Evolutionary conservation across 1,140 invertebrate genomes (phyloP).

Genomic region (Conopomorpha cramerella): DNA sequence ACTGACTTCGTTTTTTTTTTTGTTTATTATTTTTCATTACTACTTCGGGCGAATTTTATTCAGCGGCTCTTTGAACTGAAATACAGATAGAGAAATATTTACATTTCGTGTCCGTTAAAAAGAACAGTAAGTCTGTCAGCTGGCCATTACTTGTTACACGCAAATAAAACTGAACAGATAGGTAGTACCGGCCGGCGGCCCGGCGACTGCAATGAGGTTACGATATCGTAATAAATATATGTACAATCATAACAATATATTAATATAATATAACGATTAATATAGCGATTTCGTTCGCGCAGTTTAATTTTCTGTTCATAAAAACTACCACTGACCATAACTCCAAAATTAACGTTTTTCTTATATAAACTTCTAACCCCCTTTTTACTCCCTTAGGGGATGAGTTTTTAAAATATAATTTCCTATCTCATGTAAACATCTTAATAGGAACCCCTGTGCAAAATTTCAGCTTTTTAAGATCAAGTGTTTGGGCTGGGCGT

Average conservation of each 20-base stretch:
- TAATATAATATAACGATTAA: background rate
- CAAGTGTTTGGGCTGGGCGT: no score
- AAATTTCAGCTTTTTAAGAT: no score
- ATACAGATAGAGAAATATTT: slow-evolving; percentile 43
- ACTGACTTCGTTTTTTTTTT: slow-evolving; percentile 3
- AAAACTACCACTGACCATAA: no score
- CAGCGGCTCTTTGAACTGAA: slow-evolving; percentile 36
- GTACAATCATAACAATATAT: background rate
- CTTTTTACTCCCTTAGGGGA: no score
- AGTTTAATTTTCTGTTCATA: background rate
- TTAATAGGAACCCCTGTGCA: no score
- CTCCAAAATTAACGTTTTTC: background rate
- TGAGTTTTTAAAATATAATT: no score
- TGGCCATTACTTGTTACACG: slow-evolving; percentile 35
- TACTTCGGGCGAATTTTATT: slow-evolving; percentile 22
- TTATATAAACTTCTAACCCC: background rate
- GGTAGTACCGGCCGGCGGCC: slow-evolving; percentile 8
- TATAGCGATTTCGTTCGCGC: background rate
- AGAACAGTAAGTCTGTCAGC: slow-evolving; percentile 38
- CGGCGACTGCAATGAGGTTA: background rate
- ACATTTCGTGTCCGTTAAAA: slow-evolving; percentile 29
- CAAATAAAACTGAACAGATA: slow-evolving; percentile 35
- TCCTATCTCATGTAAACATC: no score
- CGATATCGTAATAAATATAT: background rate
- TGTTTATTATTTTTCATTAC: slow-evolving; percentile 44